These are phyloP conservation scores for Sialia sialis DNA, from an alignment of 2,113 vertebrate genomes.

Conservation along the genomic window DNA sequence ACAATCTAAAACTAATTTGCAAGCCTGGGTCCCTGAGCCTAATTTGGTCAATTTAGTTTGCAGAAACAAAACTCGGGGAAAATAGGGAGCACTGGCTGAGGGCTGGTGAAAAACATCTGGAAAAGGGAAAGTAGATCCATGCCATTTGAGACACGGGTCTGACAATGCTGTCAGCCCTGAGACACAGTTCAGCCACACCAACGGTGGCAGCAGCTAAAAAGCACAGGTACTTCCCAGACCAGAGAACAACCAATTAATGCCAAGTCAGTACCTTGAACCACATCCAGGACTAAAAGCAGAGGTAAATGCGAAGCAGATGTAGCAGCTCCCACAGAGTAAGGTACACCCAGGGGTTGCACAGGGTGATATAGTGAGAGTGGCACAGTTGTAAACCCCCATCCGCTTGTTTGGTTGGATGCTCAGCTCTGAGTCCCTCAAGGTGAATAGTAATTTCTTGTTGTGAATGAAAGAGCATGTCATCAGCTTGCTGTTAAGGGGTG, in stretches of 20 bases:
- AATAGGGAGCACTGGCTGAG: background rate
- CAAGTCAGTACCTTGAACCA: background rate
- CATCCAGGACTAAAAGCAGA: background rate
- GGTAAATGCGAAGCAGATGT: background rate
- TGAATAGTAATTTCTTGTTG: background rate
- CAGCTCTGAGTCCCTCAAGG: background rate
- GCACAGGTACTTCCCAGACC: background rate
- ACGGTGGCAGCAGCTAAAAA: background rate
- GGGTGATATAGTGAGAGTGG: background rate
- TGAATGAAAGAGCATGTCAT: background rate
- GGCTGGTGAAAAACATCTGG: background rate
- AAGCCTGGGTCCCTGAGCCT: background rate
- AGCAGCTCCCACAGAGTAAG: background rate
- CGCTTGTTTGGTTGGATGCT: background rate
- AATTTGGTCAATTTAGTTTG: background rate
- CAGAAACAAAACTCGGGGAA: background rate
- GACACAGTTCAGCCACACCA: background rate
- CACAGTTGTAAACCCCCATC: background rate
- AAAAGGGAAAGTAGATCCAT: background rate
- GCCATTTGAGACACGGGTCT: background rate
- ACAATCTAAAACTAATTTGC: background rate
- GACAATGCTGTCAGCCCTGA: background rate
- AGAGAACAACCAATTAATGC: background rate
- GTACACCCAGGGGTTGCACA: background rate
- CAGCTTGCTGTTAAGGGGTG: background rate